Base-by-base conservation (phyloP, 2,888 invertebrate species). In the Aleiodes alternator region DNA sequence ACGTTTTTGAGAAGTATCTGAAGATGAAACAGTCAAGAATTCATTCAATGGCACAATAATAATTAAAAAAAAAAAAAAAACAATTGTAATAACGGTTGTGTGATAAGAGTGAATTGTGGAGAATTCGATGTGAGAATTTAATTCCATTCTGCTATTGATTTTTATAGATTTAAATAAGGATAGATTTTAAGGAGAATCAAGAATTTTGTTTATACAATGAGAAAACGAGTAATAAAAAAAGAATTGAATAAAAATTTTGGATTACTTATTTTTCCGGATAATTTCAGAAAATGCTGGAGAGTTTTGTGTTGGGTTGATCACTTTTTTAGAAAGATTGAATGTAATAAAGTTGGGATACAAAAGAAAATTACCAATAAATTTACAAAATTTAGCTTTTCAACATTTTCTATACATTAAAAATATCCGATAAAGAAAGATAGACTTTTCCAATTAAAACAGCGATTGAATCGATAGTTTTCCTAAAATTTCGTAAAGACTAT, bases 121-220 rank as follows among this genome's bases (percentile, higher is more conserved):
- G 48, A 38, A 59, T 38, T 59, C 59, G 11, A 23, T 14, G 16
- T n/a, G 8, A 57, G 31, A 14, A n/a, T n/a, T 53, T 38, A 55
- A 76, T 66, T 71, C 70, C 79, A 79, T 80, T 80, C 79, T 78
- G 75, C 69, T 78, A 69, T 76, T 66, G 57, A 68, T 69, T 77
- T 53, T 61, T 51, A 50, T 77, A 69, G 50, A 73, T 56, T 75
- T 55, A 75, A 69, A 23, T 73, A 71, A 73, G 59, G 11, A 76
- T 59, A 69, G 50, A 23, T 48, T 23, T 64, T 48, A 78, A 80
- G 72, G 66, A 70, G 78, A 73, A 77, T 77, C 59, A 74, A 75
- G 73, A 81, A 81, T 81, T 84, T 80, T 83, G 82, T 84, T 83
- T 82, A 78, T 83, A 82, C 80, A 72, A 78, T 80, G 81, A 51